phyloP scores from a whole-genome alignment of 2,888 invertebrate genomes.

The Blastobasis lacticolella region DNA sequence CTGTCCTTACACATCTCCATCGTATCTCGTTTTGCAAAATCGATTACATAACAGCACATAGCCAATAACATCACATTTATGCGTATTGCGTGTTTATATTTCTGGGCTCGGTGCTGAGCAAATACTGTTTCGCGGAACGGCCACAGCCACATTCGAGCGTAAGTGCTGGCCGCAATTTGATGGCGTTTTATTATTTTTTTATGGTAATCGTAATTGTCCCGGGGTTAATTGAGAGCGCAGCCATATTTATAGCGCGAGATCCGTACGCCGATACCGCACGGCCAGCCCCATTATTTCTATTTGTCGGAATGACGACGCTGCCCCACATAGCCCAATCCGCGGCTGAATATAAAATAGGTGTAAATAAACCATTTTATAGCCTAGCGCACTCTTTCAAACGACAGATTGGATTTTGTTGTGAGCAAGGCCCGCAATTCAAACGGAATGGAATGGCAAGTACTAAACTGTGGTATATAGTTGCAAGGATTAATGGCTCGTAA shows the following conservation, averaged over 20 bases:
- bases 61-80: background rate
- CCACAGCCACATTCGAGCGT: constrained; percentile 28
- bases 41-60: background rate
- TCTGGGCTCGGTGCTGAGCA: constrained; percentile 26
- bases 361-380: background rate
- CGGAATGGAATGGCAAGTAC: no score
- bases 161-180: constrained; percentile 46
- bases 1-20: no score
- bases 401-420: no score
- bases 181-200: constrained; percentile 61
- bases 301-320: constrained; percentile 35
- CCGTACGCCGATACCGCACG: constrained; percentile 37
- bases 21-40: no score
- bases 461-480: no score
- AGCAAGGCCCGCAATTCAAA: no score
- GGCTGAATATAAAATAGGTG: background rate
- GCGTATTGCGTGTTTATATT: constrained; percentile 8
- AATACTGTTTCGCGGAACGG: constrained; percentile 34
- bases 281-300: constrained; percentile 49
- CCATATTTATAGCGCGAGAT: constrained; percentile 54
- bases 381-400: no score
- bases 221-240: constrained; percentile 56
- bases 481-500: no score
- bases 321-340: constrained; percentile 6
- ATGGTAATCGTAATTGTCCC: constrained; percentile 63